These are phyloP conservation scores for Chorisops tibialis DNA, from an alignment of 2,888 invertebrate genomes.

Conservation along the genomic window DNA sequence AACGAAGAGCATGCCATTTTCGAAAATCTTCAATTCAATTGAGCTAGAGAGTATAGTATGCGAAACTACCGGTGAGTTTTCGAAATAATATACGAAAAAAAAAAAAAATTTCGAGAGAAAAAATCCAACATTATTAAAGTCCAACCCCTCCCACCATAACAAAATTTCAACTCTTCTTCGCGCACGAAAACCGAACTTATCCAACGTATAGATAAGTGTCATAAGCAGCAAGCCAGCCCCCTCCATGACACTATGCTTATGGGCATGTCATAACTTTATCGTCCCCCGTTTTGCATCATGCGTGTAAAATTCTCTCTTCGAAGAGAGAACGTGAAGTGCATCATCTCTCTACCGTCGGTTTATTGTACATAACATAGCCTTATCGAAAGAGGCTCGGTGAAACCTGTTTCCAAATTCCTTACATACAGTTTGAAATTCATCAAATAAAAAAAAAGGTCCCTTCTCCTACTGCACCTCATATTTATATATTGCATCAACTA, in stretches of 20 bases:
- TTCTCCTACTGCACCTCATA: background rate
- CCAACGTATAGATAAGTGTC: slow-evolving; percentile 4
- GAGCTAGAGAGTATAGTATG: too few relatives aligned
- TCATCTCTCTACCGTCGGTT: too few relatives aligned
- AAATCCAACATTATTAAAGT: background rate
- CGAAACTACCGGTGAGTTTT: too few relatives aligned
- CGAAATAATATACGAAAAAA: too few relatives aligned
- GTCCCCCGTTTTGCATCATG: background rate
- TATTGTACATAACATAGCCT: background rate
- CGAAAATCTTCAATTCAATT: too few relatives aligned
- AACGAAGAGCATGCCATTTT: too few relatives aligned
- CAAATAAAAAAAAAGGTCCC: background rate
- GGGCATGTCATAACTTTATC: slow-evolving; percentile 26
- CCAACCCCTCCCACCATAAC: slow-evolving; percentile 22
- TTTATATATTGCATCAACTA: background rate
- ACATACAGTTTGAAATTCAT: background rate
- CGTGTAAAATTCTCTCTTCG: background rate
- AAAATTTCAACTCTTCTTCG: too few relatives aligned
- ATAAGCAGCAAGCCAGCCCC: slow-evolving; percentile 21
- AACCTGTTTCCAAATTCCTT: background rate
- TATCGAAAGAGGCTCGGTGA: background rate
- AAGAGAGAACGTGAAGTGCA: too few relatives aligned
- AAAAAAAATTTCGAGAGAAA: too few relatives aligned
- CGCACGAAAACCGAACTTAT: background rate
- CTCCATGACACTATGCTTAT: slow-evolving; percentile 20